A percentile compares a stretch with the other conserved stretches of the same genome.
These are phyloP conservation scores for Anguilla marmorata DNA, from an alignment of 2,797 vertebrate species.

Conservation along the genomic window DNA sequence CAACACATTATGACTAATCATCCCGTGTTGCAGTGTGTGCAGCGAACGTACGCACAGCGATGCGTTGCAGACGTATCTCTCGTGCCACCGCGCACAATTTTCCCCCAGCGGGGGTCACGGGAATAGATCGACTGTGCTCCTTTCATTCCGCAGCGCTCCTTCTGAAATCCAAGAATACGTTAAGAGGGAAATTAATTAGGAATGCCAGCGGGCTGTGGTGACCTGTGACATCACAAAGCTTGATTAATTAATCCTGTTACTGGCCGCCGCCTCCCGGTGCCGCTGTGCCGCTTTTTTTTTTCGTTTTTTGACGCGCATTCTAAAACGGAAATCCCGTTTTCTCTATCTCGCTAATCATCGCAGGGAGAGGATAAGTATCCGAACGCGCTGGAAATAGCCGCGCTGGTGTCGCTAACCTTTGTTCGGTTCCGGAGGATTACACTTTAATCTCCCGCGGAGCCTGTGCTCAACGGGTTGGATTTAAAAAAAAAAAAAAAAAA, in stretches of 20 bases:
- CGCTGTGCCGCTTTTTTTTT: conserved; percentile 1
- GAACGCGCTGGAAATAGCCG: neutral
- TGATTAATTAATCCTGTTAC: conserved; percentile 74
- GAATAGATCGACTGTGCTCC: neutral
- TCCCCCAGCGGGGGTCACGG: neutral
- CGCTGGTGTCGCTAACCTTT: neutral
- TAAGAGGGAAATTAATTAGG: conserved; percentile 11
- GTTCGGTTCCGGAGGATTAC: neutral
- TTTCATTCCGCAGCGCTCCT: neutral
- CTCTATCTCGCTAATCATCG: conserved; percentile 27
- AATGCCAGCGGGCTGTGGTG: conserved; percentile 35
- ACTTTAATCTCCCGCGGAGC: no score
- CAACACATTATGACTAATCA: neutral
- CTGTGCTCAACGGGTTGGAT: neutral
- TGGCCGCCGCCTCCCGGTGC: conserved; percentile 55
- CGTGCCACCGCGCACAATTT: neutral
- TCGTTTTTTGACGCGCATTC: neutral
- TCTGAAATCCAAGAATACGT: neutral
- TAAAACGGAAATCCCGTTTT: neutral
- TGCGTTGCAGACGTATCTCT: neutral
- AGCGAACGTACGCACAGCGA: no score
- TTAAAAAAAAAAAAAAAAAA: neutral
- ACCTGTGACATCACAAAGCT: conserved; percentile 68
- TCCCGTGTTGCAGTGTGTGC: neutral
- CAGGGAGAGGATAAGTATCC: neutral